A percentile compares a stretch with the other conserved stretches of the same genome.
These are phyloP conservation scores for Harpagoxenus sublaevis DNA, from an alignment of 2,888 invertebrate species.

Conservation along the genomic window DNA sequence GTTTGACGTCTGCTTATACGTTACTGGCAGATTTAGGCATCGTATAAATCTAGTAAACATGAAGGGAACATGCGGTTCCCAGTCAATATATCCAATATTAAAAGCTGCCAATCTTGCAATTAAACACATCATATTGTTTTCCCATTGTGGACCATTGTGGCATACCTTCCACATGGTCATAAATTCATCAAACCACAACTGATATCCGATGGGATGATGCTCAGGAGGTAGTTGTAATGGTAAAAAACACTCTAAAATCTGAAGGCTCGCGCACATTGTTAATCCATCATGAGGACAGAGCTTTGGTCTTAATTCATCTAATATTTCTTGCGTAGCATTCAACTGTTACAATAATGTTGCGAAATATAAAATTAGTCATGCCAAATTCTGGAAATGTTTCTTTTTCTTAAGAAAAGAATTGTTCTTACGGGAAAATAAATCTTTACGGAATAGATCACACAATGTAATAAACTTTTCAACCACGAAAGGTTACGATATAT, in stretches of 20 bases:
- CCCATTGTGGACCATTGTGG: conserved; percentile 91
- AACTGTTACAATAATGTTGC: conserved; percentile 86
- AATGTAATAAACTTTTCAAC: conserved; percentile 75
- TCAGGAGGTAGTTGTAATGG: conserved; percentile 91
- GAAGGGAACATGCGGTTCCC: conserved; percentile 93
- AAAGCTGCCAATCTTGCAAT: conserved; percentile 91
- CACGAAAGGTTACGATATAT: conserved; percentile 87
- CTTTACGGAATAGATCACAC: conserved; percentile 78
- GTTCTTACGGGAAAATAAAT: conserved; percentile 86
- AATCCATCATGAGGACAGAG: conserved; percentile 91
- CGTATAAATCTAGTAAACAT: conserved; percentile 92
- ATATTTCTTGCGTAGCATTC: conserved; percentile 93
- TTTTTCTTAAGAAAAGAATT: conserved; percentile 21
- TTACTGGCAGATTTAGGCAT: conserved; percentile 93
- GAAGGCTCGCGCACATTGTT: conserved; percentile 87
- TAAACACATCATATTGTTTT: conserved; percentile 90
- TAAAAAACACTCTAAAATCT: conserved; percentile 91
- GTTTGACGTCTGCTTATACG: conserved; percentile 90
- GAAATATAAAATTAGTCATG: conserved; percentile 28
- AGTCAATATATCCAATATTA: conserved; percentile 94
- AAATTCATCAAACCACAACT: conserved; percentile 93
- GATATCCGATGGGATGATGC: conserved; percentile 89
- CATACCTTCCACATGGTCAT: conserved; percentile 93
- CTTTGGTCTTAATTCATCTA: conserved; percentile 93
- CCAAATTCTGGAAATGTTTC: not conserved